These are phyloP conservation scores for Indri indri DNA, from an alignment of 2,113 vertebrate species.

Conservation along the genomic window DNA sequence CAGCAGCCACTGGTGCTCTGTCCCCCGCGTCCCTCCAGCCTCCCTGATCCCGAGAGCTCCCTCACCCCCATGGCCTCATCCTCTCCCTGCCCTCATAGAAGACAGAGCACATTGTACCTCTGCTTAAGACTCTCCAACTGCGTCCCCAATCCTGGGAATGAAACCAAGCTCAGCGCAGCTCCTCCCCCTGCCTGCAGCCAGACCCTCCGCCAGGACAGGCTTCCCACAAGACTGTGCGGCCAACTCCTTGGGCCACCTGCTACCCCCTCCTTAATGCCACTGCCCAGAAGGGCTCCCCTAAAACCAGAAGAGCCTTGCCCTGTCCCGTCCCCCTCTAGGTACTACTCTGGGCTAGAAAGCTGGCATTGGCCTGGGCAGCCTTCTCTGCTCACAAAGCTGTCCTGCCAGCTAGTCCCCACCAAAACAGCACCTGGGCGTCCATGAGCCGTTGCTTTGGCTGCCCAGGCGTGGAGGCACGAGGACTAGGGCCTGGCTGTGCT, in stretches of 20 bases:
- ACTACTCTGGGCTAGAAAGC: not conserved
- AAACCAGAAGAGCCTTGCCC: not conserved
- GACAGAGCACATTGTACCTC: no score
- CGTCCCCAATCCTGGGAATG: not conserved
- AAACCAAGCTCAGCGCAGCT: not conserved
- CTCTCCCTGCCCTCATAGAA: no score
- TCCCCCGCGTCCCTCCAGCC: no score
- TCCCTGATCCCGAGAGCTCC: no score
- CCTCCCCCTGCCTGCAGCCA: not conserved
- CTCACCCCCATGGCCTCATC: no score
- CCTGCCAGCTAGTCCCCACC: not conserved
- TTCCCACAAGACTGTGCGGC: not conserved
- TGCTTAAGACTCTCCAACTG: not conserved
- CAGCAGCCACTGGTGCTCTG: not conserved
- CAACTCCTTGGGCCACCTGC: not conserved
- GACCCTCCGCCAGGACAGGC: no score
- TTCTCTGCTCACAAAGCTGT: not conserved
- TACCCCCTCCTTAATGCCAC: not conserved
- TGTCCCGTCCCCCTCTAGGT: not conserved
- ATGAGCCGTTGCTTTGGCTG: not conserved
- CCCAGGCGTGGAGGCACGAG: not conserved
- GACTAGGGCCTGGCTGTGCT: not conserved
- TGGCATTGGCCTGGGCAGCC: not conserved
- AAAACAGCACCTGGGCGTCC: not conserved
- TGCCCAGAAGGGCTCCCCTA: not conserved